Base-by-base conservation (phyloP, 2,888 invertebrate species). In the Dinocampus coccinellae region DNA sequence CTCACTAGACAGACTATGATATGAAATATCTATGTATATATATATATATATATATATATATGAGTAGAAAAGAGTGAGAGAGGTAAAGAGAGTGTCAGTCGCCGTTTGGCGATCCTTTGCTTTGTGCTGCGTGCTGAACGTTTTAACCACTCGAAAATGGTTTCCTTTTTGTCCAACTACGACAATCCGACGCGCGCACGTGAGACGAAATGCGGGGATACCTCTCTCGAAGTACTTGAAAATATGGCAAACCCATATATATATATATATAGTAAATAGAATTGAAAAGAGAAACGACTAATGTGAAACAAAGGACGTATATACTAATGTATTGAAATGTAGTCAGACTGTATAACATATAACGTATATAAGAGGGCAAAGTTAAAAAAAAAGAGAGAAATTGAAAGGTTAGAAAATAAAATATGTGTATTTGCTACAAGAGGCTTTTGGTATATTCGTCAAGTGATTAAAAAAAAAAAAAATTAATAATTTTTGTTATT, bases 31-130 rank as follows among this genome's bases (percentile, higher is more conserved):
- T 7, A 34, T 33, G 20, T 52, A 52, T 64, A 67, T 16, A 24
- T 39, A 67, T 16, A 57, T 24, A 67, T 33, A 47, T 34, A 47
- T 13, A 47, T 34, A 63, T 29, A 36, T 64, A 60, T 20, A 65
- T 33, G 16, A n/a, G n/a, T n/a, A n/a, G n/a, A 29, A 29, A 29
- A 29, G 29, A 29, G 7, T 29, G 7, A 29, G 29, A 29, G 29
- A 4, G 29, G 3, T 29, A 29, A 4, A 29, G 26, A 57, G 66
- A 57, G 76, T 74, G 80, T 80, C 78, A 78, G 75, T 76, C 75
- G 79, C 75, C 81, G 76, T 83, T 84, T 80, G 79, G 78, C 79
- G 79, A 82, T 82, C 81, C 82, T 82, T 81, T 75, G 79, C 81
- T 82, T 83, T 82, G 80, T 80, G 74, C 78, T 78, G 76, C 76